A percentile compares a stretch with the other conserved stretches of the same genome.
These are phyloP conservation scores for Donacobius atricapilla DNA, from an alignment of 2,113 vertebrate genomes.

Conservation along the genomic window DNA sequence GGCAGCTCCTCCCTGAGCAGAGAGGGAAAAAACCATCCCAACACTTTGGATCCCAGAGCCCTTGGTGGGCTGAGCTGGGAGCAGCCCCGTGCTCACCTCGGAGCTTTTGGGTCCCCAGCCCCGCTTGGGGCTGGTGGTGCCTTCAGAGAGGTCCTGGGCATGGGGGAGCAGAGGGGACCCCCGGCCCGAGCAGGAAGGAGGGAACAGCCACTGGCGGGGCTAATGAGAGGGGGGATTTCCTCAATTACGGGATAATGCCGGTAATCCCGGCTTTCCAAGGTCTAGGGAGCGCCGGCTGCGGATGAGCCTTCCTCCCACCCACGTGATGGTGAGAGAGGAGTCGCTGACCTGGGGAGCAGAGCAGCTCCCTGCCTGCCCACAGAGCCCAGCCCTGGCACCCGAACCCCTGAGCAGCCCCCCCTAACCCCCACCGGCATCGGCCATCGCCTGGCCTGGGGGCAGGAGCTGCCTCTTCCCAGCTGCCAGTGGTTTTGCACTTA, in stretches of 20 bases:
- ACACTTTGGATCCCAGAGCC: neutral
- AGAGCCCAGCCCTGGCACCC: neutral
- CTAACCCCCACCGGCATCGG: accelerated
- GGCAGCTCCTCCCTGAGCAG: neutral
- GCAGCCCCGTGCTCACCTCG: neutral
- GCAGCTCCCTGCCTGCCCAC: neutral
- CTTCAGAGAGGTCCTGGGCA: neutral
- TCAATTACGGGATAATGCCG: neutral
- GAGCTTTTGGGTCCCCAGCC: neutral
- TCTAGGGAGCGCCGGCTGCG: neutral
- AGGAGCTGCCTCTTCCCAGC: neutral
- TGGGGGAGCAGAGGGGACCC: accelerated
- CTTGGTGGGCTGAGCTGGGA: accelerated
- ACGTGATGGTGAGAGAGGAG: neutral
- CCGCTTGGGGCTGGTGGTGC: neutral
- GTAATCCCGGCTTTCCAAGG: neutral
- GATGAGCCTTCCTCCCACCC: neutral
- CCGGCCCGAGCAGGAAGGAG: neutral
- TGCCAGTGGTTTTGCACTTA: neutral
- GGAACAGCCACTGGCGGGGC: neutral
- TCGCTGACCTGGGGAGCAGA: accelerated
- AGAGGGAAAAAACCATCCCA: neutral
- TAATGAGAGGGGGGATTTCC: slow-evolving; percentile 13
- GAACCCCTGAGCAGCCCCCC: neutral
- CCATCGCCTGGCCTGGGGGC: accelerated